phyloP scores from a whole-genome alignment of 2,113 vertebrate genomes.

The Gymnogyps californianus region DNA sequence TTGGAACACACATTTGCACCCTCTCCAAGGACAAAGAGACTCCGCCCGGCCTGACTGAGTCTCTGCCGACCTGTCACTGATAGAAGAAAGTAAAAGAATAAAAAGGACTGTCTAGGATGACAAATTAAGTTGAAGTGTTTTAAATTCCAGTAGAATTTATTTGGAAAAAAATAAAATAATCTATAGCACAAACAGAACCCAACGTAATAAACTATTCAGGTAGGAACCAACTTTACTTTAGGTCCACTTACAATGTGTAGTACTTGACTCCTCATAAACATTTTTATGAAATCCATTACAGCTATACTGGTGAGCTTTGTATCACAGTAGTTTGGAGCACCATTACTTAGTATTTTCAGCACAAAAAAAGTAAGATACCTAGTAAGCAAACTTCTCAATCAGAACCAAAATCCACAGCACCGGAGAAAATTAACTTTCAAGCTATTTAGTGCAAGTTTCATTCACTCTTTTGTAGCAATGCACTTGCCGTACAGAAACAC shows the following conservation, averaged over 20 bases:
- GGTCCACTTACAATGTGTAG: not conserved
- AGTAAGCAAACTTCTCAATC: not conserved
- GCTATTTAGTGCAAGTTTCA: not conserved
- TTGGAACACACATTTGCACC: not conserved
- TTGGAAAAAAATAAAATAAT: not conserved
- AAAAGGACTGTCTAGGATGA: not conserved
- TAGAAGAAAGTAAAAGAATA: not conserved
- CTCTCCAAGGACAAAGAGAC: not conserved
- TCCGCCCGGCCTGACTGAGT: not conserved
- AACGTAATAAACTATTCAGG: not conserved
- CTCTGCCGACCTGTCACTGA: not conserved
- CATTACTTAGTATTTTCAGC: not conserved
- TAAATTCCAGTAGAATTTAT: not conserved
- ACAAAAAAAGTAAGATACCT: not conserved
- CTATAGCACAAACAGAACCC: not conserved
- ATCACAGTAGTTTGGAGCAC: not conserved
- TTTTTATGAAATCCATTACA: not conserved
- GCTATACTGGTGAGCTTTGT: not conserved
- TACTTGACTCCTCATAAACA: not conserved
- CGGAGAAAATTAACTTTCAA: not conserved
- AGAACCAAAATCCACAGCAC: not conserved
- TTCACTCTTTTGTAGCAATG: not conserved
- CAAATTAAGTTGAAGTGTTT: not conserved
- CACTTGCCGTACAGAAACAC: not conserved
- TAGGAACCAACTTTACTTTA: not conserved